phyloP scores from a whole-genome alignment of 2,888 invertebrate species.

The Cosmia trapezina region DNA sequence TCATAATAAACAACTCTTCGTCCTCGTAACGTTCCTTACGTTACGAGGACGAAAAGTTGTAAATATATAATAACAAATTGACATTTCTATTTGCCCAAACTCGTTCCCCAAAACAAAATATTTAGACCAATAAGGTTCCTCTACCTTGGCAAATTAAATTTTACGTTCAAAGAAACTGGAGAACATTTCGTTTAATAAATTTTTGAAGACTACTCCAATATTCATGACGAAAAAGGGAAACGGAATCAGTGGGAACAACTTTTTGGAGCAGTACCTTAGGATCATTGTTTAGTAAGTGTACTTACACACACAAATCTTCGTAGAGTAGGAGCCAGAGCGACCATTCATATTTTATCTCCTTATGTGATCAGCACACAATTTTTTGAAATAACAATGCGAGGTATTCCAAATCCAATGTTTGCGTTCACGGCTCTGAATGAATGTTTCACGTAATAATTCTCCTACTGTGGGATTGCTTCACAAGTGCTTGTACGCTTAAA shows the following conservation, averaged over 20 bases:
- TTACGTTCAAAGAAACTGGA: conserved; percentile 69
- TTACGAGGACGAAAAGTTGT: too few relatives aligned
- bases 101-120: conserved; percentile 62
- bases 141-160: conserved; percentile 69
- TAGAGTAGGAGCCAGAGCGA: conserved; percentile 29
- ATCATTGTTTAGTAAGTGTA: conserved; percentile 55
- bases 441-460: conserved; percentile 53
- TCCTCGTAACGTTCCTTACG: conserved; percentile 10
- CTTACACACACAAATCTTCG: conserved; percentile 54
- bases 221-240: conserved; percentile 70
- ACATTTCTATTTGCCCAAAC: conserved; percentile 48
- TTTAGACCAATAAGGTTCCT: conserved; percentile 66
- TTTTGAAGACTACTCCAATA: conserved; percentile 73
- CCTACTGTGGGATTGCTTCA: conserved; percentile 32
- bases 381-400: conserved; percentile 45
- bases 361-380: conserved; percentile 40
- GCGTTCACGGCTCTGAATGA: conserved; percentile 49
- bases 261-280: conserved; percentile 57
- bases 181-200: conserved; percentile 71
- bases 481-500: conserved; percentile 40
- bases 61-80: conserved; percentile 15
- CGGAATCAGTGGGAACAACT: conserved; percentile 68
- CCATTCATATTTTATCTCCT: conserved; percentile 47
- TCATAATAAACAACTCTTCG: conserved; percentile 31
- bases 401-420: conserved; percentile 45